Evolutionary conservation across 37 sponge, comb jelly and placozoan genomes (phyloP).

Genomic region (Halisarca cf. caerulea): DNA sequence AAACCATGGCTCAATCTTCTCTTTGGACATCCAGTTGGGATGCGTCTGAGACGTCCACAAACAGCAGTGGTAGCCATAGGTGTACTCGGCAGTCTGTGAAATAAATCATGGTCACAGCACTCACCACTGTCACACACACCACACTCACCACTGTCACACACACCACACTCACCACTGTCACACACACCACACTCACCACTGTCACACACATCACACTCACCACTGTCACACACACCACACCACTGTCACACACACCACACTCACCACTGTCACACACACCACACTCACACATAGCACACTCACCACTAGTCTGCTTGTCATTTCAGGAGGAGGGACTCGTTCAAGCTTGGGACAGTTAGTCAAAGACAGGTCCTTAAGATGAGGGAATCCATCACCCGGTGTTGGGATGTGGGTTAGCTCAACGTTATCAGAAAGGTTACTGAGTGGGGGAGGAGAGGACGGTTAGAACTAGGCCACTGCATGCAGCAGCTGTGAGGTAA

Average conservation of each 20-base stretch:
- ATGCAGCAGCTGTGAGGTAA: background rate
- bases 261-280: background rate
- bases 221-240: background rate
- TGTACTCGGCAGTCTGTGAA: constrained; percentile 15
- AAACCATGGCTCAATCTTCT: background rate
- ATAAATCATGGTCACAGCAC: background rate
- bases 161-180: background rate
- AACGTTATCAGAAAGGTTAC: constrained; percentile 43
- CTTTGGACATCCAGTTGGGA: background rate
- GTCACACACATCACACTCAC: background rate
- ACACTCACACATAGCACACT: background rate
- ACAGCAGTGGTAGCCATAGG: constrained; percentile 79
- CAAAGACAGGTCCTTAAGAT: constrained; percentile 28
- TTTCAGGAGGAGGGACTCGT: background rate
- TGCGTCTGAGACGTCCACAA: constrained; percentile 14
- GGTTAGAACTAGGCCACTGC: too few species aligned
- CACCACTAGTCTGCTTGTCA: background rate
- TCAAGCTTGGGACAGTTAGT: constrained; percentile 6
- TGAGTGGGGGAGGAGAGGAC: background rate
- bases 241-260: background rate
- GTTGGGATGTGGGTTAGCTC: constrained; percentile 19
- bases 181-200: background rate
- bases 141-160: background rate
- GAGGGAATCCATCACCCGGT: constrained; percentile 55
- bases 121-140: background rate